phyloP scores from a whole-genome alignment of 2,113 vertebrate genomes.

The Isichthys henryi region DNA sequence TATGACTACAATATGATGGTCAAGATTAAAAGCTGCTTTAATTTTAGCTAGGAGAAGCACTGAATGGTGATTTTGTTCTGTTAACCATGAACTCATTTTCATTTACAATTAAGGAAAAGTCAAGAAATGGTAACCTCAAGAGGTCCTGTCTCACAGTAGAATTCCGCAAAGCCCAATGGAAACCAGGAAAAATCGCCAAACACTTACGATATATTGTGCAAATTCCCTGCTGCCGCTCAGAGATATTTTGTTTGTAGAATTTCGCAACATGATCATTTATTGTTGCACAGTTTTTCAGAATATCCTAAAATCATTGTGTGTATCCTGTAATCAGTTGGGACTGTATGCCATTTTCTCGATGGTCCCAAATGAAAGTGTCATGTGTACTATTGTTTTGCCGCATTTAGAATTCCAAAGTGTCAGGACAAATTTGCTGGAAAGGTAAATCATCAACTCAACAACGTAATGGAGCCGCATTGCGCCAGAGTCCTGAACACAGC shows the following conservation, averaged over 20 bases:
- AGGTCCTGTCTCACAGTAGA: background rate
- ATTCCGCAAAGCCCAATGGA: background rate
- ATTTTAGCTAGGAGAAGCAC: background rate
- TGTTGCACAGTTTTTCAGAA: background rate
- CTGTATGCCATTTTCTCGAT: background rate
- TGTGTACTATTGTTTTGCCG: background rate
- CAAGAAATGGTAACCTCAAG: background rate
- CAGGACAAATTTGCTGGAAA: background rate
- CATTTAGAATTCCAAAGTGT: background rate
- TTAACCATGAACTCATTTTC: background rate
- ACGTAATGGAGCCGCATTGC: background rate
- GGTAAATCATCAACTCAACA: background rate
- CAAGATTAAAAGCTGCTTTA: background rate
- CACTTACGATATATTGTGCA: background rate
- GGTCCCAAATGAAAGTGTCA: background rate
- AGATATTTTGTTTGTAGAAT: background rate
- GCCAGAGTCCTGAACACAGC: background rate
- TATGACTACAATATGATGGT: background rate
- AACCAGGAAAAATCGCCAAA: background rate
- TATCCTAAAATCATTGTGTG: background rate
- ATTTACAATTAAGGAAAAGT: background rate
- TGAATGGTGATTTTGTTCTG: background rate
- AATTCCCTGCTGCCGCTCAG: background rate
- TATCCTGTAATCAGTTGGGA: background rate
- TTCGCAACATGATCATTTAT: background rate